Base-by-base conservation (phyloP, 53 echinoderm and acorn worm genomes). In the Echinarachnius parma region DNA sequence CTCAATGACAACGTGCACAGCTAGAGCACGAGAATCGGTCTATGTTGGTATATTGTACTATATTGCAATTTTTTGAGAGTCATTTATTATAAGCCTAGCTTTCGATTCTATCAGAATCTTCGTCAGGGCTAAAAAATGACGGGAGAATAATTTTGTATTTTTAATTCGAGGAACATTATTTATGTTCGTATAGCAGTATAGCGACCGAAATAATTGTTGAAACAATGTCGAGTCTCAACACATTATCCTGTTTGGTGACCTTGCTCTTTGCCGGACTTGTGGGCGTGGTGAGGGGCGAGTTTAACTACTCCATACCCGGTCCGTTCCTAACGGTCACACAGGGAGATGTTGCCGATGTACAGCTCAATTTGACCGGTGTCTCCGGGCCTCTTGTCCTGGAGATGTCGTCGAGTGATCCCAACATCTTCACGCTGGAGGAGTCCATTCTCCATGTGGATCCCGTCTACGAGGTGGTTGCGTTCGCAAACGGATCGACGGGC, bases 341-440 rank as follows among this genome's bases (percentile, higher is more conserved):
- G 31, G 70, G 70, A 53, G 16, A 35, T 15, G 70, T 21, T 9
- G 54, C 32, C 4, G 13, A 11, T 10, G 16, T 69, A 15, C 52
- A 15, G 47, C 20, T 69, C 13, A 69, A 69, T 23, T 33, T 69
- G 4, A 69, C 70, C 22, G 70, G 70, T 4, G 32, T 69, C 13
- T 34, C 52, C 11, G 25, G 32, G 24, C 21, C 53, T 21, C 34
- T 69, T 10, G 31, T 31, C 11, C 50, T 69, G 20, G 70, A 50
- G 24, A 34, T 53, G 14, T 21, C 54, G 34, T 53, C 32, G 4
- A 53, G 53, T 34, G 53, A 69, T 24, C 22, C 34, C 3, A 11
- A 31, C 22, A 69, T 25, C 15, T 69, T 69, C 23, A 53, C 70
- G 1, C 33, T 69, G 10, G 70, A 69, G 18, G 32, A 69, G 24